Conservation (phyloP, 2,113 vertebrate species). For the Equus quagga region DNA sequence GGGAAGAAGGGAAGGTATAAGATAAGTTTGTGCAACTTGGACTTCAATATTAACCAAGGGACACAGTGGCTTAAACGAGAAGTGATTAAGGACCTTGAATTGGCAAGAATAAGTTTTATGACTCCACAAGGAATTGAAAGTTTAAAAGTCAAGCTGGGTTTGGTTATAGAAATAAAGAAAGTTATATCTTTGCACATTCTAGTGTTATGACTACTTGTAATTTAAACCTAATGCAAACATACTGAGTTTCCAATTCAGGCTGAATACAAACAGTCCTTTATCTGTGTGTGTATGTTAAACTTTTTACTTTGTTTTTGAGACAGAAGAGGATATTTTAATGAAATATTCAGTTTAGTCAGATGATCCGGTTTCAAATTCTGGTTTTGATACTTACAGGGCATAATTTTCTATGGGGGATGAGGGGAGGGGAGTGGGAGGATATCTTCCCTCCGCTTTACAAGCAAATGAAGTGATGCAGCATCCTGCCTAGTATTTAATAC, state of each 20-base stretch:
- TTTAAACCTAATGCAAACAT: neutral
- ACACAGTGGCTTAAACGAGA: neutral
- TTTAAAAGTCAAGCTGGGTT: neutral
- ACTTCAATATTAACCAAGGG: neutral
- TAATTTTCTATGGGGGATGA: neutral
- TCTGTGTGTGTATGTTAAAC: neutral
- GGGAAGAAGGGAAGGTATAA: neutral
- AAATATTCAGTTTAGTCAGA: neutral
- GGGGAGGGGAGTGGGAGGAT: neutral
- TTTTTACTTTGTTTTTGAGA: neutral
- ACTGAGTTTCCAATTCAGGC: neutral
- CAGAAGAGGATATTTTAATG: neutral
- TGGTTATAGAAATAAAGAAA: neutral
- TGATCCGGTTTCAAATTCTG: neutral
- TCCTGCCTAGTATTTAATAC: neutral
- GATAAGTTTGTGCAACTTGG: neutral
- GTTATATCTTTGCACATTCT: neutral
- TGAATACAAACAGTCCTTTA: neutral
- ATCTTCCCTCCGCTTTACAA: neutral
- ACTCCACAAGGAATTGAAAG: neutral
- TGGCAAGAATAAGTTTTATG: neutral
- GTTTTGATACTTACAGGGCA: neutral
- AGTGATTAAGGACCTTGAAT: neutral
- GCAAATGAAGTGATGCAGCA: neutral
- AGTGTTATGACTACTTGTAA: neutral